Evolutionary conservation across 1,140 invertebrate species (phyloP).

Genomic region (Saccostrea cuccullata): DNA sequence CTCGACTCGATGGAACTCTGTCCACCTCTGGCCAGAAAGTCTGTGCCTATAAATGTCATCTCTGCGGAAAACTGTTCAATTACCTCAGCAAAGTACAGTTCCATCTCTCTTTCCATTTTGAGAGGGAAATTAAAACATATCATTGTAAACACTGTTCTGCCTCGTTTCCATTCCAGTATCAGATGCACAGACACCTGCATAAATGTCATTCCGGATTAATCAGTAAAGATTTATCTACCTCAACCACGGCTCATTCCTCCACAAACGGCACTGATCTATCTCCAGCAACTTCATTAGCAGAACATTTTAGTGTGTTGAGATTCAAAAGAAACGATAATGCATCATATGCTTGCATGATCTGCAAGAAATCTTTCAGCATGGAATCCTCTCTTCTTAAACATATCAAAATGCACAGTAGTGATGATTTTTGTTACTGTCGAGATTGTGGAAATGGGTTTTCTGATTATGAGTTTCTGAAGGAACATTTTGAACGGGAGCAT

Average conservation of each 20-base stretch:
- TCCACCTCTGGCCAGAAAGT: conserved; percentile 75
- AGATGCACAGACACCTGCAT: conserved; percentile 74
- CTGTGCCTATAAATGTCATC: conserved; percentile 79
- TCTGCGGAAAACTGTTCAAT: conserved; percentile 78
- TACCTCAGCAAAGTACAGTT: conserved; percentile 74
- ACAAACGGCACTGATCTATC: neutral
- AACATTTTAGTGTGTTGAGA: conserved; percentile 36
- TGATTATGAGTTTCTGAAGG: conserved; percentile 78
- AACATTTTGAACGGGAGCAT: conserved; percentile 79
- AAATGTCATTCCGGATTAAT: conserved; percentile 57
- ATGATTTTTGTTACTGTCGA: conserved; percentile 92
- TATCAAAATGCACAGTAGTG: conserved; percentile 96
- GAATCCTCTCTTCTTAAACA: conserved; percentile 99
- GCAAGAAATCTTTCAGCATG: conserved; percentile 98
- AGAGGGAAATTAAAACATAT: conserved; percentile 69
- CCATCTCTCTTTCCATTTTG: conserved; percentile 77
- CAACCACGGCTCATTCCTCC: neutral
- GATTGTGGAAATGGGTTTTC: conserved; percentile 80
- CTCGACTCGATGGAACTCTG: conserved; percentile 77
- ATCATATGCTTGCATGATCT: conserved; percentile 89
- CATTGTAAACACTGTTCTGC: conserved; percentile 76
- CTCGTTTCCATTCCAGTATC: conserved; percentile 73
- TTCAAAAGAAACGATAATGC: conserved; percentile 62
- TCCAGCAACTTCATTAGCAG: conserved; percentile 23
- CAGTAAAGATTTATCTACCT: conserved; percentile 25